Conservation (phyloP, 2,113 vertebrate species). For the Sapayoa aenigma region DNA sequence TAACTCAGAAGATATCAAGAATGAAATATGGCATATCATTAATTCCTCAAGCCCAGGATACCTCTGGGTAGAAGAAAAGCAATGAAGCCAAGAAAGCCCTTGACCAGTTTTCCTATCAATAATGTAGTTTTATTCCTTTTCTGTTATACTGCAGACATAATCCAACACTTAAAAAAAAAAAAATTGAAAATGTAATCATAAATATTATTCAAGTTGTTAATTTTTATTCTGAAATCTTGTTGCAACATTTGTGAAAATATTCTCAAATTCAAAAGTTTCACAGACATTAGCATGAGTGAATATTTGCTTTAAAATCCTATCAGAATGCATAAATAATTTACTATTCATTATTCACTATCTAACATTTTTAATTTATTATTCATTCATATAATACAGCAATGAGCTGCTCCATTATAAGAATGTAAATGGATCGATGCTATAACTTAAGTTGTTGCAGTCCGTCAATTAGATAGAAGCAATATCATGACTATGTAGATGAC, state of each 20-base stretch:
- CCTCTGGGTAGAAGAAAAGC: not conserved
- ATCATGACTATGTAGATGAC: not conserved
- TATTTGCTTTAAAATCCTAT: constrained; percentile 35
- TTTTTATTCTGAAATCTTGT: not conserved
- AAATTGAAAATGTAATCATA: not conserved
- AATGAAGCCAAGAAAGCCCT: not conserved
- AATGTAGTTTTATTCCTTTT: not conserved
- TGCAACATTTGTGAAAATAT: not conserved
- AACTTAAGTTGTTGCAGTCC: not conserved
- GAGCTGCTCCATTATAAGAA: not conserved
- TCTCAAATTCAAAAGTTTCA: not conserved
- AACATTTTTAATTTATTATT: constrained; percentile 40
- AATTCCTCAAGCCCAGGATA: not conserved
- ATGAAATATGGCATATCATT: not conserved
- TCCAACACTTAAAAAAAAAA: not conserved
- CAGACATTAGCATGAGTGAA: not conserved
- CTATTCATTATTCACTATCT: constrained; percentile 21
- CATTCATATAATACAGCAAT: not conserved
- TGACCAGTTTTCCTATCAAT: not conserved
- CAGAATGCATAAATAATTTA: not conserved
- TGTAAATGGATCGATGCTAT: constrained; percentile 6
- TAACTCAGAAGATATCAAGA: not conserved
- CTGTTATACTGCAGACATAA: not conserved
- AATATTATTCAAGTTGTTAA: not conserved
- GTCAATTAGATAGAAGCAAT: not conserved